phyloP scores from a whole-genome alignment of 2,797 vertebrate genomes.

The Notolepis coatsorum region DNA sequence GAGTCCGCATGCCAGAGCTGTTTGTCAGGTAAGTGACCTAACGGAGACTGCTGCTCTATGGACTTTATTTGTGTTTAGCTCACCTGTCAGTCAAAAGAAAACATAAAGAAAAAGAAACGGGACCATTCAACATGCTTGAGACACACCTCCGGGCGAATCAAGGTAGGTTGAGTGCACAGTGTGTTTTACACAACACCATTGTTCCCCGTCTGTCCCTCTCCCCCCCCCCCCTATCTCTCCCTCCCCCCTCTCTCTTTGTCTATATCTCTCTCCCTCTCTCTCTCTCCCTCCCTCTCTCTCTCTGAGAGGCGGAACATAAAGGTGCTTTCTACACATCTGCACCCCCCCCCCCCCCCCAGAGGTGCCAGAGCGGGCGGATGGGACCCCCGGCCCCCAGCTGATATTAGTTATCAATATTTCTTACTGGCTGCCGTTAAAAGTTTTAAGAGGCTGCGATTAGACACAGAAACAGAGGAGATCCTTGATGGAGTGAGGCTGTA shows the following conservation, averaged over 20 bases:
- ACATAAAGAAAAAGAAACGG: neutral
- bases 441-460: constrained; percentile 74
- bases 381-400: constrained; percentile 58
- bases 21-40: constrained; percentile 64
- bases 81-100: constrained; percentile 41
- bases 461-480: constrained; percentile 72
- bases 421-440: constrained; percentile 71
- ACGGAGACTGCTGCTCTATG: constrained; percentile 58
- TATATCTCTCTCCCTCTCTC: neutral
- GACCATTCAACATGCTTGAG: constrained; percentile 22
- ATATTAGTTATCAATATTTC: constrained; percentile 79
- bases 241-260: neutral
- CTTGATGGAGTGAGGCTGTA: constrained; percentile 63
- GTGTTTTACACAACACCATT: constrained; percentile 4
- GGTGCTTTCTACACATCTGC: constrained; percentile 48
- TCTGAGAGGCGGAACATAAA: constrained; percentile 16
- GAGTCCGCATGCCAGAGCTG: constrained; percentile 50
- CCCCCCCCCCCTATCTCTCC: no score
- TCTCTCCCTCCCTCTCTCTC: neutral
- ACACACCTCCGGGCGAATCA: neutral
- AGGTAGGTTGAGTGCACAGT: neutral
- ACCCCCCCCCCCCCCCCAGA: constrained; percentile 36
- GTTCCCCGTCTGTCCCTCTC: constrained; percentile 6
- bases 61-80: constrained; percentile 53
- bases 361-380: constrained; percentile 49